These are phyloP conservation scores for Chloebia gouldiae DNA, from an alignment of 2,113 vertebrate genomes.

Conservation along the genomic window DNA sequence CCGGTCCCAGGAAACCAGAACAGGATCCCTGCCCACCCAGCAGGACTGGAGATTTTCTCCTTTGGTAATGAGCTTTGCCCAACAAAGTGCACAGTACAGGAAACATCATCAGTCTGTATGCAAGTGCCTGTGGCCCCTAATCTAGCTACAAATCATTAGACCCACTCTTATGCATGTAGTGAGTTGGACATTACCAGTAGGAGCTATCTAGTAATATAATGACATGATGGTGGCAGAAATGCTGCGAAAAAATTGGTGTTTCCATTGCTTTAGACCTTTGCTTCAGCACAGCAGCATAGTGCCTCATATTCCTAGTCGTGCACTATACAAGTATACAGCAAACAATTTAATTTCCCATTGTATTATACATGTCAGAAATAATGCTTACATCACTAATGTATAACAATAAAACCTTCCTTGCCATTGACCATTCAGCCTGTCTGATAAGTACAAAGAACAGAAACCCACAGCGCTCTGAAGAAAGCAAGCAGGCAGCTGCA, in stretches of 20 bases:
- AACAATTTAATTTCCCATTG: background rate
- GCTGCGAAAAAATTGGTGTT: background rate
- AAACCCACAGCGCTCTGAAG: background rate
- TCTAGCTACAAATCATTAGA: background rate
- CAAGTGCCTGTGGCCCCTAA: background rate
- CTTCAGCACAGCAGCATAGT: background rate
- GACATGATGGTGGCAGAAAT: background rate
- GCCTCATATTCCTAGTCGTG: background rate
- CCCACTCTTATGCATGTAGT: rapidly evolving
- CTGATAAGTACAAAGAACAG: background rate
- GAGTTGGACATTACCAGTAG: background rate
- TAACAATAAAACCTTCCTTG: background rate
- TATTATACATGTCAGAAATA: background rate
- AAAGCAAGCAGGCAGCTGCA: background rate
- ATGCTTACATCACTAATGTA: background rate
- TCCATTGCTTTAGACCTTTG: background rate
- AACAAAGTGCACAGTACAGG: background rate
- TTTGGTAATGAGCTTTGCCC: background rate
- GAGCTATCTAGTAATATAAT: background rate
- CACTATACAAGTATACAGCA: background rate
- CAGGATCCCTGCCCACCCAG: background rate
- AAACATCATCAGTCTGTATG: background rate
- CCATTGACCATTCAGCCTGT: background rate
- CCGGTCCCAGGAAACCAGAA: background rate
- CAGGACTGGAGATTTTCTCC: background rate